Conservation (phyloP, 2,797 vertebrate species). For the Propithecus perrieri region DNA sequence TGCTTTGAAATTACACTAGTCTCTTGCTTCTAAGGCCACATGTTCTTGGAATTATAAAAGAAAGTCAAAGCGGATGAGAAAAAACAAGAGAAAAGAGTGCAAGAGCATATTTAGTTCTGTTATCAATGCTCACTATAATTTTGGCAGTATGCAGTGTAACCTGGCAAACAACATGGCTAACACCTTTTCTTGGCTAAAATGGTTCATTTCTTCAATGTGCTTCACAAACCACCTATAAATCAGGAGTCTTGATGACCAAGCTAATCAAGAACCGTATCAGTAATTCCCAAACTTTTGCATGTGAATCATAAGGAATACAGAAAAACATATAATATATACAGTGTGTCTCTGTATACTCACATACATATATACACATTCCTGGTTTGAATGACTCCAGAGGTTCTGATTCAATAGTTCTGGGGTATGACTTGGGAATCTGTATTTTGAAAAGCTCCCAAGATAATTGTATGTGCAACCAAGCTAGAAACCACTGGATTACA, state of each 20-base stretch:
- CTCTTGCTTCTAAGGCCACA: neutral
- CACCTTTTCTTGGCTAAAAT: neutral
- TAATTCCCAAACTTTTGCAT: neutral
- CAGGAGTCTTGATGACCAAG: slow-evolving; percentile 28
- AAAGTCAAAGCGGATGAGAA: slow-evolving; percentile 42
- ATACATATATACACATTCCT: neutral
- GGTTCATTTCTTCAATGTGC: slow-evolving; percentile 22
- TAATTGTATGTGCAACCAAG: neutral
- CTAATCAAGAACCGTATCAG: neutral
- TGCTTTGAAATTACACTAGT: neutral
- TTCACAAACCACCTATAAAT: slow-evolving; percentile 40
- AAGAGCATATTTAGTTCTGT: neutral
- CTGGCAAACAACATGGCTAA: neutral
- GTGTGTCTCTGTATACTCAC: neutral
- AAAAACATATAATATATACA: neutral
- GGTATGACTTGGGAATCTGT: neutral
- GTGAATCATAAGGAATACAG: neutral
- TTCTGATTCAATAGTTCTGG: neutral
- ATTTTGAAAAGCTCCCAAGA: neutral
- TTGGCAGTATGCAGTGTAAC: neutral
- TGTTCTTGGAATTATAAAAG: neutral
- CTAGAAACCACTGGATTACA: neutral
- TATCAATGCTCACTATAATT: neutral
- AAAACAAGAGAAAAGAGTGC: neutral
- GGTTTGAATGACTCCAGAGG: neutral